A percentile compares a stretch with the other conserved stretches of the same genome.
Evolutionary conservation across 2,113 vertebrate species (phyloP).

Genomic region (Menidia beryllina): DNA sequence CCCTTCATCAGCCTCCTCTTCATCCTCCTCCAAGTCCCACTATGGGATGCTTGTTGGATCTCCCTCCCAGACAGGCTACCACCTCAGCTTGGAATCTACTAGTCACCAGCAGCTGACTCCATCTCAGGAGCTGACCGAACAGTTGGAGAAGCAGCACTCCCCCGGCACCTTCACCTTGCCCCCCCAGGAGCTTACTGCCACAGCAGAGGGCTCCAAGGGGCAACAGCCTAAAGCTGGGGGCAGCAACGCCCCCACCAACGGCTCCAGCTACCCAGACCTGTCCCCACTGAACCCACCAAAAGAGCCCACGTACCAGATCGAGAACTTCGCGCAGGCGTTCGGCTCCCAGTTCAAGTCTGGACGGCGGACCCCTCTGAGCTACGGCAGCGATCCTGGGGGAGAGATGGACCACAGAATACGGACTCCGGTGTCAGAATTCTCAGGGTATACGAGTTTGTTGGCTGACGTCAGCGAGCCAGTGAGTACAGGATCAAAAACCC

Average conservation of each 20-base stretch:
- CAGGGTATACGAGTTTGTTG: constrained; percentile 99
- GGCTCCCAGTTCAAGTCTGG: constrained; percentile 99
- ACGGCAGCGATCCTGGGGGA: constrained; percentile 88
- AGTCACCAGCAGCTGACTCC: constrained; percentile 98
- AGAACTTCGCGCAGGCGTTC: constrained; percentile 99
- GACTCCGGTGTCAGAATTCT: constrained; percentile 99
- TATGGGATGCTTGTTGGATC: constrained; percentile 95
- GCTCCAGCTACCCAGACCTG: constrained; percentile 92
- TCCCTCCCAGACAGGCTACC: constrained; percentile 89
- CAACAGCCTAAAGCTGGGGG: constrained; percentile 85
- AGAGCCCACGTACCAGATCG: constrained; percentile 97
- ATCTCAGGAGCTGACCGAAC: constrained; percentile 98
- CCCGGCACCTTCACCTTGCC: constrained; percentile 88
- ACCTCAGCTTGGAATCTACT: constrained; percentile 89
- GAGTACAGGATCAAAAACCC: constrained; percentile 98
- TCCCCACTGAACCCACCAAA: constrained; percentile 92
- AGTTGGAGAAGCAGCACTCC: constrained; percentile 94
- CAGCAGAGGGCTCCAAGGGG: constrained; percentile 87
- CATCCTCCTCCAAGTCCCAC: constrained; percentile 92
- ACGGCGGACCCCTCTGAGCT: constrained; percentile 95
- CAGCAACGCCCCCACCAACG: constrained; percentile 67
- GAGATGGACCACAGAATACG: constrained; percentile 95
- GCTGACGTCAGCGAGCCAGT: constrained; percentile 98
- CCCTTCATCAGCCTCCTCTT: constrained; percentile 87
- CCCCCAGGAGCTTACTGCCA: constrained; percentile 88